Evolutionary conservation across 2,888 invertebrate genomes (phyloP).

Genomic region (Brenthis hecate): DNA sequence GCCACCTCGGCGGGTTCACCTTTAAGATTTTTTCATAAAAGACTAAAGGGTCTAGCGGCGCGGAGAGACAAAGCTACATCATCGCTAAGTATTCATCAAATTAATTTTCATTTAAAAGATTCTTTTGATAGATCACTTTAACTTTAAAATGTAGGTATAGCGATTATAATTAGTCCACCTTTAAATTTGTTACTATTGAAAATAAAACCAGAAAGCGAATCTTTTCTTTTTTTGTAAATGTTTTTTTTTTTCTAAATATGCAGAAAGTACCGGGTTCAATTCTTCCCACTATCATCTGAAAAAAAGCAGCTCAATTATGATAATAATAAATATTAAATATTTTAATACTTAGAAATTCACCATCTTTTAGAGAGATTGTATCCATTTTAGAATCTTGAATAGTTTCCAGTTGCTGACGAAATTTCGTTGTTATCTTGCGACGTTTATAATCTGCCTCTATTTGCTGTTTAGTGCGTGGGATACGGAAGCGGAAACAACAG

Average conservation of each 20-base stretch:
- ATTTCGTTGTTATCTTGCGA: conserved; percentile 90
- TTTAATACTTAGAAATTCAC: conserved; percentile 62
- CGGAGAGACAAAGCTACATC: conserved; percentile 10
- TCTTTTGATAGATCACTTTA: not conserved
- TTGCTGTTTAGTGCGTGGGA: conserved; percentile 96
- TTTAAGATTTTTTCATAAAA: conserved; percentile 33
- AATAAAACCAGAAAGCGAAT: too few relatives aligned
- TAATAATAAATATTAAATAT: not conserved
- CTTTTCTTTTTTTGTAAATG: too few relatives aligned
- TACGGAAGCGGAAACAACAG: conserved; percentile 94
- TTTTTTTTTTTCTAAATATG: too few relatives aligned
- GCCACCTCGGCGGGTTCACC: conserved; percentile 33
- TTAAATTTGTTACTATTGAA: too few relatives aligned
- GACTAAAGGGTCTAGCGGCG: conserved; percentile 16
- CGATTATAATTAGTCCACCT: too few relatives aligned
- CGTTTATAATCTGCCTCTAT: conserved; percentile 96
- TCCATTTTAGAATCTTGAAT: conserved; percentile 95
- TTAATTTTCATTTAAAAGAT: conserved; percentile 1
- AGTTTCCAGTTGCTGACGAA: conserved; percentile 89
- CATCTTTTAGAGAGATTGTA: conserved; percentile 88
- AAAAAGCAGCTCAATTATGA: too few relatives aligned
- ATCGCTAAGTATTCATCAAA: conserved; percentile 4
- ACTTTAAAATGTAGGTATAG: too few relatives aligned
- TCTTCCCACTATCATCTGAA: too few relatives aligned
- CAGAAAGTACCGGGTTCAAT: too few relatives aligned